Base-by-base conservation (phyloP, 2,888 invertebrate genomes). In the Eledona agricola region DNA sequence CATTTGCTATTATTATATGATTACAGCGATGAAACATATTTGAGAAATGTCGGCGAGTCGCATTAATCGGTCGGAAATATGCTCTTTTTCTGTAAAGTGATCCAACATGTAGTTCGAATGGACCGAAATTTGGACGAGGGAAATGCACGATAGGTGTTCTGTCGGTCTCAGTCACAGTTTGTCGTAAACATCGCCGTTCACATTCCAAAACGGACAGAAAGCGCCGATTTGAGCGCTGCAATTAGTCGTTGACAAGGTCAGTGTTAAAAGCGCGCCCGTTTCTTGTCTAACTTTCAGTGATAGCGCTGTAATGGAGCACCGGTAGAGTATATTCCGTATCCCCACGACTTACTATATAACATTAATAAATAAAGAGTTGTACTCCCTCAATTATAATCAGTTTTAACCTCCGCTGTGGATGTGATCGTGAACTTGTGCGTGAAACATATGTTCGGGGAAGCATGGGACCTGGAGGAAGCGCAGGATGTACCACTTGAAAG, bases 361-460 rank as follows among this genome's bases (percentile, higher is more conserved):
- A 49, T 49, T 49, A 42, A 51, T 51, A 51, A 51, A 51, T 51
- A 51, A 51, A 51, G 32, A 42, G 42, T 51, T 42, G 42, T 51
- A 51, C 51, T 51, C 51, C 51, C 51, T 42, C 51, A 42, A 42
- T 51, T 51, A 26, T 42, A 51, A 49, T 60, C 59, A 61, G 60
- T 60, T 54, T 51, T 57, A 62, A 59, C 57, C 56, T 58, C 58
- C 61, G 42, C 60, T 55, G 63, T 58, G 60, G 55, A 49, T 52
- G 58, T 51, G 55, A 57, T 52, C 55, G 49, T 58, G 58, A 55
- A 55, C 55, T 53, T 57, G 49, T 23, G 37, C 9, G 13, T 15
- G 29, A 43, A 46, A 34, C 35, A 37, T 47, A 47, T 47, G 47
- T 35, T 46, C 6, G 42, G 10, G 3, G 42, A 29, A 10, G 20